Percentiles rank a stretch among this genome's conserved stretches.
Conservation (phyloP, 2,888 invertebrate species). For the Eremobia ochroleuca region DNA sequence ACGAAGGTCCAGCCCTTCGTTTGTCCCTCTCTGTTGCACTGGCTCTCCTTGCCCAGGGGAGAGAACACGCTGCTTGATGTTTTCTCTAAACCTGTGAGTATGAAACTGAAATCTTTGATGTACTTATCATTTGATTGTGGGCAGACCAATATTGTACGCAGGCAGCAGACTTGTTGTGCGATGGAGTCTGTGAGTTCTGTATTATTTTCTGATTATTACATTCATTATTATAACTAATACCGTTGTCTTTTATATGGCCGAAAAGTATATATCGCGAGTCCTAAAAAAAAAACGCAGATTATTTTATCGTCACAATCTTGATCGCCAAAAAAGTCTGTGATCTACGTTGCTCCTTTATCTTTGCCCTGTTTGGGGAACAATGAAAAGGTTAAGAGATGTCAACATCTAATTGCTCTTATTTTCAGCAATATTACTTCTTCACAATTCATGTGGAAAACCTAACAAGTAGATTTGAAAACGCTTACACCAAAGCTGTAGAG, state of each 20-base stretch:
- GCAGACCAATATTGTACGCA: background rate
- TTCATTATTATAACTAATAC: background rate
- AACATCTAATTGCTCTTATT: conserved; percentile 51
- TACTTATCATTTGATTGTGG: background rate
- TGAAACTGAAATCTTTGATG: background rate
- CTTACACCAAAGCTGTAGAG: conserved; percentile 76
- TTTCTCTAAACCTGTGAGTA: conserved; percentile 87
- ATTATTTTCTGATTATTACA: background rate
- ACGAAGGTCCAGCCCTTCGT: conserved; percentile 79
- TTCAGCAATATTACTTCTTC: conserved; percentile 87
- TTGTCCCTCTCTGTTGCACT: conserved; percentile 87
- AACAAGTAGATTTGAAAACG: conserved; percentile 79
- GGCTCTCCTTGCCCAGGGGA: conserved; percentile 86
- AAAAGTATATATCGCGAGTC: background rate
- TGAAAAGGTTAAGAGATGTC: background rate
- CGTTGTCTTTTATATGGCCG: background rate
- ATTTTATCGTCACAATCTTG: background rate
- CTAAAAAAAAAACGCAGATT: too few species aligned
- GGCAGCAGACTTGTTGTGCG: background rate
- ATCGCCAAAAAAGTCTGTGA: background rate
- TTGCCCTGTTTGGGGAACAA: background rate
- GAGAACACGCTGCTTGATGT: conserved; percentile 86
- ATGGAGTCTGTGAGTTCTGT: background rate
- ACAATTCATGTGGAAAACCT: conserved; percentile 76
- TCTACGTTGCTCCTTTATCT: too few species aligned